phyloP scores from a whole-genome alignment of 2,797 vertebrate species.

The Pangasius mekongensis region DNA sequence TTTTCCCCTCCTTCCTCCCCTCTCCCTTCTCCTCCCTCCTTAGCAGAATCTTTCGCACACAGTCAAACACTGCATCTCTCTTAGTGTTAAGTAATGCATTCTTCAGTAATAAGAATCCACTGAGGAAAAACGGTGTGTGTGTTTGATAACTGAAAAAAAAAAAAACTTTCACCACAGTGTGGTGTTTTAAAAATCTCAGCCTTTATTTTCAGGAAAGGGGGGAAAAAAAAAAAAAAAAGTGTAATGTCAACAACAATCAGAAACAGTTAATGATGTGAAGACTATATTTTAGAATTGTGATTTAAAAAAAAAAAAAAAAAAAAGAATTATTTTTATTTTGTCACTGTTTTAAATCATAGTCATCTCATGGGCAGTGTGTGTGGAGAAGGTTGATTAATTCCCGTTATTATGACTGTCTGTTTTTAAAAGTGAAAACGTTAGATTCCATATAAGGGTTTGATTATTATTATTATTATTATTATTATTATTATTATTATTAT shows the following conservation, averaged over 20 bases:
- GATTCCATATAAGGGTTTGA: not conserved
- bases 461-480: not conserved
- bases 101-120: not conserved
- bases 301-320: too few species aligned
- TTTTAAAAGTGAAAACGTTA: not conserved
- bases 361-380: not conserved
- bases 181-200: slow-evolving; percentile 16
- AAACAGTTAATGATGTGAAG: not conserved
- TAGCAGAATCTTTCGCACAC: not conserved
- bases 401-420: not conserved
- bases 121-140: not conserved
- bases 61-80: not conserved
- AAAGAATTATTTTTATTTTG: not conserved
- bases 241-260: not conserved
- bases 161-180: slow-evolving; percentile 1
- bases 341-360: not conserved
- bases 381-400: not conserved
- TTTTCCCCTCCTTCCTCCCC: too few species aligned
- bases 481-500: not conserved
- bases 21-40: too few species aligned
- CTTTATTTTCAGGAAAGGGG: not conserved
- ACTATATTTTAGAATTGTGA: not conserved
- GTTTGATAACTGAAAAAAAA: not conserved
- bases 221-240: not conserved
- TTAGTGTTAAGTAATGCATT: not conserved